Evolutionary conservation across 2,797 vertebrate genomes (phyloP), one percentile per base, ranked within the genome.

Genomic region (Haliaeetus vocifer): DNA sequence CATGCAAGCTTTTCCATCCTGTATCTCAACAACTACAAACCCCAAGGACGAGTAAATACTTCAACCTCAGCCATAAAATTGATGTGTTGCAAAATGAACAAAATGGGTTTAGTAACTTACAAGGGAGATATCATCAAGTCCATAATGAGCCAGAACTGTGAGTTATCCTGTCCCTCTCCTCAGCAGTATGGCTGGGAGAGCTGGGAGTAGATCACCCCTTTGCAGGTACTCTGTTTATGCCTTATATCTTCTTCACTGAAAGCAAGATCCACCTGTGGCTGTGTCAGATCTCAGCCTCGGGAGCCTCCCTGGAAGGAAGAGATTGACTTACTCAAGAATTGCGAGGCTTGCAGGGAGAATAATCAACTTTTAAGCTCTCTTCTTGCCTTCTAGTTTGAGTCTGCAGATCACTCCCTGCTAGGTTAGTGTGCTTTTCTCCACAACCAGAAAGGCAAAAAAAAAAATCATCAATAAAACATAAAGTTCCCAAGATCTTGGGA

Each of bases 41-140:
- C 91, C 94, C 96, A 97, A 96, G 96, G 96, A 96, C 21, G 0
- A 96, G 95, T 95, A 96, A 97, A 95, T 94, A 87, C 74, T 96
- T 96, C 91, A 95, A 1, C 70, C 90, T 85, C 90, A 67, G 86
- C 92, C 88, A 70, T 97, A 95, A 97, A 96, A 96, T 35, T 95
- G 96, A 97, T 88, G 90, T 93, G 74, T 95, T 97, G 80, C 91
- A 90, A 97, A 94, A 88, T 47, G 94, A 86, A 67, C 63, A 92
- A 86, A 94, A 96, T 83, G 77, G 88, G 79, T 86, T 93, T 93
- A 88, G 87, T 65, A 90, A 83, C 83, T 88, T 91, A 71, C 71
- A 88, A 85, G 94, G 38, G 45, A 96, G 94, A 94, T 94, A 96
- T 65, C 91, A 92, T 95, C 93, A 75, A 80, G 66, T 35, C 58